A percentile compares a stretch with the other conserved stretches of the same genome.
Conservation (phyloP, 1,140 invertebrate genomes). For the Ostrea edulis region DNA sequence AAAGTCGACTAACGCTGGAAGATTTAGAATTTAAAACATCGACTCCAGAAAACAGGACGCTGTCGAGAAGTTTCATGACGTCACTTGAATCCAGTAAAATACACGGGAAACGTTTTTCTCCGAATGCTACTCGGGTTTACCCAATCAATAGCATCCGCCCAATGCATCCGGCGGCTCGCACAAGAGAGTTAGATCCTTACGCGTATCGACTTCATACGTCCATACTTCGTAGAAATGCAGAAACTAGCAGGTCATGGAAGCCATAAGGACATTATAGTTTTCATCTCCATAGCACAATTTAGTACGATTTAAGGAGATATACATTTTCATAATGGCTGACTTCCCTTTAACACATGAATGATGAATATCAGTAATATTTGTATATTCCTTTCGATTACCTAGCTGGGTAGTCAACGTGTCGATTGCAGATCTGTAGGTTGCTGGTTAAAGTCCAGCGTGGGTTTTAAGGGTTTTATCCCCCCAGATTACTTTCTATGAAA, state of each 20-base stretch:
- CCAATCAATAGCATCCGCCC: constrained; percentile 19
- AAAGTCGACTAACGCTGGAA: constrained; percentile 30
- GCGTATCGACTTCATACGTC: constrained; percentile 47
- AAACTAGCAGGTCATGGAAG: constrained; percentile 38
- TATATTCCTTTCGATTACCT: too few relatives aligned
- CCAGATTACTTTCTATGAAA: too few relatives aligned
- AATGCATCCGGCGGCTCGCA: constrained; percentile 18
- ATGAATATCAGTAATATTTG: too few relatives aligned
- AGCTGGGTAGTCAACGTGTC: too few relatives aligned
- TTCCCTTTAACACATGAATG: too few relatives aligned
- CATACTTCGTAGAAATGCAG: constrained; percentile 47
- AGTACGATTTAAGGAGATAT: too few relatives aligned
- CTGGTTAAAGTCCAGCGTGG: too few relatives aligned
- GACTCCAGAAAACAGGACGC: background rate
- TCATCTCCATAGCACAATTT: too few relatives aligned
- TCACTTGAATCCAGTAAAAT: constrained; percentile 8
- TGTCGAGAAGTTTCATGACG: background rate
- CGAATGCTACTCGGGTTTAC: background rate
- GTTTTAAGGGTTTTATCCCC: too few relatives aligned
- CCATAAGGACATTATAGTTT: background rate
- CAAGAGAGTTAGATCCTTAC: constrained; percentile 50
- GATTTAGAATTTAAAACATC: constrained; percentile 44
- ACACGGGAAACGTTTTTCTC: background rate
- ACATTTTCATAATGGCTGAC: too few relatives aligned
- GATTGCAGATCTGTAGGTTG: too few relatives aligned